Conservation (phyloP, 2,888 invertebrate species). For the Tholera decimalis region DNA sequence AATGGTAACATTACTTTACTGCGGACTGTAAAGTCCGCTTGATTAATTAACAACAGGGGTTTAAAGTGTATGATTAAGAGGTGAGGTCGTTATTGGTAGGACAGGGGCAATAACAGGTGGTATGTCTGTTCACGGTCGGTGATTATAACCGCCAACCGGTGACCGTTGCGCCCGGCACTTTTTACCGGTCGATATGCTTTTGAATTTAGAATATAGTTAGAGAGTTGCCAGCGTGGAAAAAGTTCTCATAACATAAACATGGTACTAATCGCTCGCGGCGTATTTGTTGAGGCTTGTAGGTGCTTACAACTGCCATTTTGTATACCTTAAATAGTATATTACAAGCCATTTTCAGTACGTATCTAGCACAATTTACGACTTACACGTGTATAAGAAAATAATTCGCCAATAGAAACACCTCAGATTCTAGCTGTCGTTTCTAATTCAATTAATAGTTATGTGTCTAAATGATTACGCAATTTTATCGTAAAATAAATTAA, state of each 20-base stretch:
- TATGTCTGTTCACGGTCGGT: constrained; percentile 82
- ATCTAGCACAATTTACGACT: background rate
- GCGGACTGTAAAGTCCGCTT: constrained; percentile 27
- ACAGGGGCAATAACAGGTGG: constrained; percentile 77
- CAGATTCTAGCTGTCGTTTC: background rate
- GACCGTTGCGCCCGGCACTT: constrained; percentile 78
- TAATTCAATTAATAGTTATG: constrained; percentile 14
- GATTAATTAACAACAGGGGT: constrained; percentile 38
- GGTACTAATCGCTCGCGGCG: constrained; percentile 18
- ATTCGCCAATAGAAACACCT: constrained; percentile 1
- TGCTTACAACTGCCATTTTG: constrained; percentile 28
- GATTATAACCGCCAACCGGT: constrained; percentile 81
- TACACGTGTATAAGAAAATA: background rate
- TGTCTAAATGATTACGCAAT: constrained; percentile 9
- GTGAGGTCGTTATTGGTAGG: constrained; percentile 52
- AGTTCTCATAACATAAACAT: constrained; percentile 37
- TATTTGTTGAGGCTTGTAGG: constrained; percentile 21
- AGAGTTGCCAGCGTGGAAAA: constrained; percentile 37
- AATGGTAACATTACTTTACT: too few species aligned
- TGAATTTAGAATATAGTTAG: constrained; percentile 60
- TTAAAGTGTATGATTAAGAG: constrained; percentile 31
- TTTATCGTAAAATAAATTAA: constrained; percentile 29
- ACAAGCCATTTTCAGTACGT: constrained; percentile 2
- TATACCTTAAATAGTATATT: constrained; percentile 10
- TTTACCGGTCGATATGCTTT: constrained; percentile 70